phyloP scores from a whole-genome alignment of 2,888 invertebrate genomes.

The Hyalella azteca region DNA sequence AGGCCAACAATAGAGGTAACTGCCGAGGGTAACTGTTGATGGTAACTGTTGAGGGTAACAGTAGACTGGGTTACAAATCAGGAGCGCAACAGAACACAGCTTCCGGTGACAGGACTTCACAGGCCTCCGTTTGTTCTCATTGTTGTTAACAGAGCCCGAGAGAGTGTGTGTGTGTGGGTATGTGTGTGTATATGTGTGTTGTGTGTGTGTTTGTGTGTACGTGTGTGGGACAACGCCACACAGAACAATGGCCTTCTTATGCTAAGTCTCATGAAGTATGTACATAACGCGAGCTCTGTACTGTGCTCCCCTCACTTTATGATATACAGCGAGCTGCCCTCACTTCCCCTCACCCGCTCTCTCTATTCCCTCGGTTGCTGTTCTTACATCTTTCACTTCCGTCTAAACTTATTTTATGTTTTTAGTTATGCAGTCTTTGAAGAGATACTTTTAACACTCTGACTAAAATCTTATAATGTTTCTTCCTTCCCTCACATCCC shows the following conservation, averaged over 20 bases:
- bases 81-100: not conserved
- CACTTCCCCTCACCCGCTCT: too few species aligned
- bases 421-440: too few species aligned
- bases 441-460: too few species aligned
- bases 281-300: not conserved
- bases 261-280: not conserved
- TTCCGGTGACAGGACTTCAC: not conserved
- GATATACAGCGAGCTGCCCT: too few species aligned
- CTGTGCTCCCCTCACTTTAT: not conserved
- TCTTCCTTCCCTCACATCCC: too few species aligned
- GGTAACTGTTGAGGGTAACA: too few species aligned
- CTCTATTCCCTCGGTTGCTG: too few species aligned
- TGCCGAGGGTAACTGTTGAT: too few species aligned
- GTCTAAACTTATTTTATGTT: too few species aligned
- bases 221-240: not conserved
- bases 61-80: not conserved
- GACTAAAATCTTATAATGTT: too few species aligned
- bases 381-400: too few species aligned
- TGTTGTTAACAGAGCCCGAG: not conserved
- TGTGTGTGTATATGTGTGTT: not conserved
- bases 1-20: too few species aligned
- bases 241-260: slow-evolving; percentile 27
- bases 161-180: not conserved
- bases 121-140: not conserved
- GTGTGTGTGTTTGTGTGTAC: not conserved